Percentiles rank a stretch among this genome's conserved stretches.
phyloP scores from a whole-genome alignment of 2,888 invertebrate species.

The Hypsopygia costalis region DNA sequence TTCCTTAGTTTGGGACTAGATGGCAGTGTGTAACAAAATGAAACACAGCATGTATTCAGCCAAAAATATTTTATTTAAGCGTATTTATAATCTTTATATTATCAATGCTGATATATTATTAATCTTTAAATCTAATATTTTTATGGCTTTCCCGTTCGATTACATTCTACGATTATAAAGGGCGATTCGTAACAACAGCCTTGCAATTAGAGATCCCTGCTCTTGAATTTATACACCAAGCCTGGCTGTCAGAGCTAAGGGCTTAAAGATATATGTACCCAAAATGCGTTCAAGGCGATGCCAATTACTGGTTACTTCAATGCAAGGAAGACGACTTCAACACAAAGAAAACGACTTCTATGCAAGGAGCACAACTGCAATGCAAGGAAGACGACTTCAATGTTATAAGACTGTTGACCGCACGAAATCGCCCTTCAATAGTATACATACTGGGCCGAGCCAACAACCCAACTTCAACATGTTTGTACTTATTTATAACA shows the following conservation, averaged over 20 bases:
- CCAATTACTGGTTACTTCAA: too few relatives aligned
- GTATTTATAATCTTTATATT: constrained; percentile 79
- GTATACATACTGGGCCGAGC: constrained; percentile 62
- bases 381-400: neutral
- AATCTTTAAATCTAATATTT: constrained; percentile 73
- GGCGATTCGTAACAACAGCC: constrained; percentile 37
- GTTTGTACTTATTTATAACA: constrained; percentile 70
- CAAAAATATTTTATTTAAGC: constrained; percentile 82
- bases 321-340: neutral
- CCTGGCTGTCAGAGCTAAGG: too few relatives aligned
- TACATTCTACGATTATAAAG: constrained; percentile 47
- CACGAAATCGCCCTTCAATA: constrained; percentile 47
- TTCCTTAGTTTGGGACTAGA: too few relatives aligned
- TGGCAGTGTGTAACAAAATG: too few relatives aligned
- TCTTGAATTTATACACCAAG: too few relatives aligned
- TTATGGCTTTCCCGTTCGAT: constrained; percentile 67
- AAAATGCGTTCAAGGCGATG: too few relatives aligned
- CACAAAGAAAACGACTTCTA: too few relatives aligned
- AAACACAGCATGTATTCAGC: constrained; percentile 59
- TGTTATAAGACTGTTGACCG: constrained; percentile 41
- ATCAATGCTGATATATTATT: constrained; percentile 79
- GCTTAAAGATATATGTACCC: too few relatives aligned
- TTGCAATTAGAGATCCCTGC: too few relatives aligned
- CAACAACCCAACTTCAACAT: constrained; percentile 47
- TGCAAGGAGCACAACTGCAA: too few relatives aligned